phyloP scores from a whole-genome alignment of 2,113 vertebrate genomes.

The Eulacestoma nigropectus region DNA sequence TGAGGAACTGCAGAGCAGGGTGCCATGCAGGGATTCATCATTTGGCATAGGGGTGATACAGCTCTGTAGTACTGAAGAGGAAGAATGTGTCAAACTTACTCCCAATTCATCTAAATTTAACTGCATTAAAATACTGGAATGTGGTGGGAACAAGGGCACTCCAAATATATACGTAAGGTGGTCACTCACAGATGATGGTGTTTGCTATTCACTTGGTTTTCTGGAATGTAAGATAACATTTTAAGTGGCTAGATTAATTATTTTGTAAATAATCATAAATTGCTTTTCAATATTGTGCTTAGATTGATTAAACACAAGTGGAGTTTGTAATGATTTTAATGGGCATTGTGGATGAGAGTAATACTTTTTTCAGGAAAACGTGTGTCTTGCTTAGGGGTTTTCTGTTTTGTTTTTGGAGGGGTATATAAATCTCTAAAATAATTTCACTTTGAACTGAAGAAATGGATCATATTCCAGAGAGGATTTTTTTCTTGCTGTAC shows the following conservation, averaged over 20 bases:
- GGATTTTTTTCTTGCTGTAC: constrained; percentile 27
- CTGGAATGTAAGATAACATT: not conserved
- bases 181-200: constrained; percentile 24
- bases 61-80: not conserved
- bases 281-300: not conserved
- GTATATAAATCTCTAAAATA: not conserved
- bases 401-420: not conserved
- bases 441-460: constrained; percentile 21
- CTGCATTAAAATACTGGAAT: not conserved
- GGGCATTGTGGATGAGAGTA: not conserved
- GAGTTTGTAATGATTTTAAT: not conserved
- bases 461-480: constrained; percentile 21
- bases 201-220: not conserved
- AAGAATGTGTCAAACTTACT: not conserved
- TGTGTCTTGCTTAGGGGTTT: not conserved
- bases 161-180: not conserved
- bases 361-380: not conserved
- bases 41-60: not conserved
- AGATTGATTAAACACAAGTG: not conserved
- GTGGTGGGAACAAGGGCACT: not conserved
- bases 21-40: not conserved
- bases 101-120: not conserved
- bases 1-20: constrained; percentile 4
- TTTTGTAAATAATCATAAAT: not conserved
- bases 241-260: not conserved